Percentiles rank a stretch among this genome's conserved stretches.
Conservation (phyloP, 2,888 invertebrate genomes). For the Diarsia rubi region DNA sequence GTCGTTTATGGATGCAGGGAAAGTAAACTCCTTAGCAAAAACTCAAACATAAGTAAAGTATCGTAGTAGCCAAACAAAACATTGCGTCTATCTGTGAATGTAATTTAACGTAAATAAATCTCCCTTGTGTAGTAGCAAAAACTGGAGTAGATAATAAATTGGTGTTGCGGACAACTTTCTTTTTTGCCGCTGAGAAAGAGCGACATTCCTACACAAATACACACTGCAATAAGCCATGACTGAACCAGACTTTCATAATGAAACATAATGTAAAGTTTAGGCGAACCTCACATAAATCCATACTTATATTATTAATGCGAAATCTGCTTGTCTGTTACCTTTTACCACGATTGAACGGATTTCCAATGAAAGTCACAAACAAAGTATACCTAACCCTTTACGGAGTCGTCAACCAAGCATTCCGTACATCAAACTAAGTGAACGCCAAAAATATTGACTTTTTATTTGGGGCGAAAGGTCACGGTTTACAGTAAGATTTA, state of each 20-base stretch:
- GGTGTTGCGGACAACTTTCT: slow-evolving; percentile 59
- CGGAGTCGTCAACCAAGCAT: background rate
- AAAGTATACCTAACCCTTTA: background rate
- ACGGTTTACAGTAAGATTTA: background rate
- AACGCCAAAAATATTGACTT: background rate
- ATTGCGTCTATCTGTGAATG: slow-evolving; percentile 42
- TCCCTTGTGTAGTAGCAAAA: slow-evolving; percentile 60
- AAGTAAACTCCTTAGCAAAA: slow-evolving; percentile 11
- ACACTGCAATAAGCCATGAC: slow-evolving; percentile 50
- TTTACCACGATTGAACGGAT: background rate
- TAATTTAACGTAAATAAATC: slow-evolving; percentile 63
- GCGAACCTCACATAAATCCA: background rate
- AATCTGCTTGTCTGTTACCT: background rate
- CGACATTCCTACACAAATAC: slow-evolving; percentile 51
- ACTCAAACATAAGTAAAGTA: slow-evolving; percentile 20
- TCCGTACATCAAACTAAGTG: background rate
- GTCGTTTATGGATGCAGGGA: background rate
- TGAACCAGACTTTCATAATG: slow-evolving; percentile 14
- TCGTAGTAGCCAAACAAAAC: slow-evolving; percentile 44
- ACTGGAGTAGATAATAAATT: slow-evolving; percentile 65
- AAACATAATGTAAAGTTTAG: slow-evolving; percentile 22
- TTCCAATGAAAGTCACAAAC: background rate
- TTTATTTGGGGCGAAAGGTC: background rate
- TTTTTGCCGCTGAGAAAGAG: slow-evolving; percentile 45
- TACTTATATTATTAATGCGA: background rate